These are phyloP conservation scores for Darevskia nairensis DNA, from an alignment of 2,797 vertebrate species.

Conservation along the genomic window DNA sequence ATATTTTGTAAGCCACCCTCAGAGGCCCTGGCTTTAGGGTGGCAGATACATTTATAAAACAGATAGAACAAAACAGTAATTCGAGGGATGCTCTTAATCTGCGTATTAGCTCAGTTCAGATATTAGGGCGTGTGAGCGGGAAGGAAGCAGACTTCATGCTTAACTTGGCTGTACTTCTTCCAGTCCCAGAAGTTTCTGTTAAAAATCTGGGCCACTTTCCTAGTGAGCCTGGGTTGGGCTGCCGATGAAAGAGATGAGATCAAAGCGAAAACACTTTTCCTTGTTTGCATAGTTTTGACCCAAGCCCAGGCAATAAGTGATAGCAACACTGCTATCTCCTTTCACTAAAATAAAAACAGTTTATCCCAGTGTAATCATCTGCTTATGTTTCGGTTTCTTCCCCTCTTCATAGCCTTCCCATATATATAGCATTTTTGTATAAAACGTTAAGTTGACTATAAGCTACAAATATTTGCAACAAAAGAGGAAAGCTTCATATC, in stretches of 20 bases:
- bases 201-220: background rate
- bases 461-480: background rate
- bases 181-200: background rate
- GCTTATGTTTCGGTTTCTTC: background rate
- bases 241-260: background rate
- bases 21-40: no score
- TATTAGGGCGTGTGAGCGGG: background rate
- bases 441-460: background rate
- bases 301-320: background rate
- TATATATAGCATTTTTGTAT: background rate
- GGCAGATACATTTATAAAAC: background rate
- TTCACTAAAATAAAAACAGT: background rate
- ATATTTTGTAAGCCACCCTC: background rate
- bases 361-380: background rate
- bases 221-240: background rate
- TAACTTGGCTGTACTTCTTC: background rate
- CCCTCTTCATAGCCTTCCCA: background rate
- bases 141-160: background rate
- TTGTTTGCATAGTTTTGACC: conserved; percentile 4
- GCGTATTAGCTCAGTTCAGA: background rate
- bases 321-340: background rate
- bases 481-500: conserved; percentile 5
- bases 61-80: background rate
- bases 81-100: background rate
- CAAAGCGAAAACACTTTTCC: background rate